Percentiles rank a stretch among this genome's conserved stretches.
Evolutionary conservation across 1,140 invertebrate genomes (phyloP).

Genomic region (Philopotamus ludificatus): DNA sequence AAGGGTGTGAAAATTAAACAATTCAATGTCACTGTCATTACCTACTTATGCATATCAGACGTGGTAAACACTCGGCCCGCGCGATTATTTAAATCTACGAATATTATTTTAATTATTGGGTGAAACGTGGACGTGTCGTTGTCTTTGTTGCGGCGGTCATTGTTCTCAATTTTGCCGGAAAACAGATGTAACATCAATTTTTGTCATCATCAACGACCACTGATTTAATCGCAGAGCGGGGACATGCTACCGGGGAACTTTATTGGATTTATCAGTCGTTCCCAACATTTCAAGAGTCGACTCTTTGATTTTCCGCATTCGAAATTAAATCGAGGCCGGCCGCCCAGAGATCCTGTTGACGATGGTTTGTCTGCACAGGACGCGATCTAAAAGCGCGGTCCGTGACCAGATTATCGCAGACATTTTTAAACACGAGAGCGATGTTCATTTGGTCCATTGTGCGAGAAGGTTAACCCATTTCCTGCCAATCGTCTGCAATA

Average conservation of each 20-base stretch:
- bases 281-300: too few relatives aligned
- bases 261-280: not conserved
- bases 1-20: too few relatives aligned
- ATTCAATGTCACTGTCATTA: too few relatives aligned
- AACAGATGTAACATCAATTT: not conserved
- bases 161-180: not conserved
- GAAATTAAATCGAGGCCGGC: not conserved
- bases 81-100: too few relatives aligned
- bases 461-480: constrained; percentile 40
- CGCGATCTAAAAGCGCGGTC: constrained; percentile 12
- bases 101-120: too few relatives aligned
- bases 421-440: constrained; percentile 25
- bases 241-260: too few relatives aligned
- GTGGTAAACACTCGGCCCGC: too few relatives aligned
- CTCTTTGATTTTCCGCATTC: not conserved
- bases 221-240: not conserved
- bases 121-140: too few relatives aligned
- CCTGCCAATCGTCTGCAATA: constrained; percentile 39
- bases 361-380: not conserved
- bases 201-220: not conserved
- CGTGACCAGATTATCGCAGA: constrained; percentile 28
- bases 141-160: too few relatives aligned
- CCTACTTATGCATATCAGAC: too few relatives aligned
- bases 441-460: constrained; percentile 41
- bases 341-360: constrained; percentile 4